These are phyloP conservation scores for Scolopax mira DNA, from an alignment of 2,113 vertebrate genomes.

Conservation along the genomic window DNA sequence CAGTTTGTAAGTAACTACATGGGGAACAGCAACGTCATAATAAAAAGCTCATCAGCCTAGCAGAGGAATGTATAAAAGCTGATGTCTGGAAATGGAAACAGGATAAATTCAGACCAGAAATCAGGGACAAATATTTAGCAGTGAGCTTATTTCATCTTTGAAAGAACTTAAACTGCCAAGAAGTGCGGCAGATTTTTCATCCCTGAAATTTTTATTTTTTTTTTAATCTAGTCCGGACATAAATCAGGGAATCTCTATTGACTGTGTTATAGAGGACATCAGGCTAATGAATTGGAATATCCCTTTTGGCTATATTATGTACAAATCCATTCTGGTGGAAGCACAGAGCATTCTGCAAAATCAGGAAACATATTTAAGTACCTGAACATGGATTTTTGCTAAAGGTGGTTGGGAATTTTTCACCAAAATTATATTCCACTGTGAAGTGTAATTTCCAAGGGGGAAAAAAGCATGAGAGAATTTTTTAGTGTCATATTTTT, in stretches of 20 bases:
- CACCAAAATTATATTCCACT: not conserved
- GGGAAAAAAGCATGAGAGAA: not conserved
- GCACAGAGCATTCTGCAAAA: not conserved
- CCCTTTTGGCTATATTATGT: not conserved
- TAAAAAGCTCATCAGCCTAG: not conserved
- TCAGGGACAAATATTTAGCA: not conserved
- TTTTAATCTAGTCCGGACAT: not conserved
- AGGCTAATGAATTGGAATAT: not conserved
- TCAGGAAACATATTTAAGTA: not conserved
- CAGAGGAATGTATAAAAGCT: not conserved
- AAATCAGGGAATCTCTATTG: not conserved
- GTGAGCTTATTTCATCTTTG: not conserved
- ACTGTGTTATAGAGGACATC: not conserved
- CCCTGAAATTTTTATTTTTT: not conserved
- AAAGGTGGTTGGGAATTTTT: not conserved
- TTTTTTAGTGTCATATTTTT: not conserved
- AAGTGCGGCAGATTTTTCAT: not conserved
- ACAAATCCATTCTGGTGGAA: not conserved
- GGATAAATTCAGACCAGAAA: not conserved
- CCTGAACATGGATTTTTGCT: not conserved
- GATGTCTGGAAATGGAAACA: not conserved
- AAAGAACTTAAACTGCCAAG: not conserved
- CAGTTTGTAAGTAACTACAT: not conserved
- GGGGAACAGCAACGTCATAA: not conserved
- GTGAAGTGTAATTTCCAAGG: conserved; percentile 15